Evolutionary conservation across 2,797 vertebrate genomes (phyloP), one percentile per base, ranked within the genome.

Genomic region (Salarias fasciatus): DNA sequence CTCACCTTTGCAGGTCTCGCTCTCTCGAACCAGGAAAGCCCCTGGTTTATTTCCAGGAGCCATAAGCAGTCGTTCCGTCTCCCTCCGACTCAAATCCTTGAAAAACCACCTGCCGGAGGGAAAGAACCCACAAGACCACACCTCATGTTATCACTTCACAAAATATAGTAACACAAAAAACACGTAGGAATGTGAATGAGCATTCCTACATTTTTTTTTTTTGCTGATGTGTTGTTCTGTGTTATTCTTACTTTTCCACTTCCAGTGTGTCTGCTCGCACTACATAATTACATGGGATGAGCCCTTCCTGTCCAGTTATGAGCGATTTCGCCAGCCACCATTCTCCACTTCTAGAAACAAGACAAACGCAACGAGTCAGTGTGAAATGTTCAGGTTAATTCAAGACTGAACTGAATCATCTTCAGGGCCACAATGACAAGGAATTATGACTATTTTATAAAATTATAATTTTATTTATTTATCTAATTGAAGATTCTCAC

Each of bases 291-390:
- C 87, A 90, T 14, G 96, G 97, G 43, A 98, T 88, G 6, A 93
- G 95, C 10, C 97, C 97, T 65, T 97, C 94, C 53, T 92, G 73
- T 49, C 95, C 95, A 0, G 91, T 95, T 54, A 74, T 11, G 60
- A 97, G 73, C 0, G 93, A 97, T 58, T 81, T 93, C 5, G 95
- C 97, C 76, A 96, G 49, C 95, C 95, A 98, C 97, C 97, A 99
- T 15, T 96, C 95, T 30, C 96, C 96, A 7, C 88, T 86, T 0
- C 96, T 96, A 57, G 13, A 54, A 57, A 64, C n/a, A 46, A 70
- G 11, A 72, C 13, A 67, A 53, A 30, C 8, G 14, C 11, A 0
- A 2, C 5, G 14, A 7, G 48, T 66, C 1, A 12, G 18, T n/a
- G 18, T 3, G 18, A 3, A 2, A 18, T 24, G 18, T 24, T 24